These are phyloP conservation scores for Enteromius paludinosus DNA, from an alignment of 2,797 vertebrate species.

Conservation along the genomic window DNA sequence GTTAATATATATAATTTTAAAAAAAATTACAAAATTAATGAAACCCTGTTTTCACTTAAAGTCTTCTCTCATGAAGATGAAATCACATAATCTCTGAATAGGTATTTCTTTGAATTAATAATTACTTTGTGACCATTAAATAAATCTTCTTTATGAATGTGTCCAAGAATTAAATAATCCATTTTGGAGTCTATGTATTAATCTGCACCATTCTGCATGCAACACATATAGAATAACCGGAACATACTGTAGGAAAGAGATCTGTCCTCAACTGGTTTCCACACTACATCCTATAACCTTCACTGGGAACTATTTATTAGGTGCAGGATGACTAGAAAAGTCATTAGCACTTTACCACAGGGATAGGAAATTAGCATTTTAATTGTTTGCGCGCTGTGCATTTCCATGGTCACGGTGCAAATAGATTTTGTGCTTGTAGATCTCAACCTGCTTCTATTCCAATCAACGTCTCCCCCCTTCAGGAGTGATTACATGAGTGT, in stretches of 20 bases:
- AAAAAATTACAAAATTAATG: too few species aligned
- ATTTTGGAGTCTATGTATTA: background rate
- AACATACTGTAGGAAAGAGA: background rate
- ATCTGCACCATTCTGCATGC: background rate
- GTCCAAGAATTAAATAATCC: background rate
- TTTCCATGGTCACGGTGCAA: conserved; percentile 72
- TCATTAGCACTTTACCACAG: conserved; percentile 72
- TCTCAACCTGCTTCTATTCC: conserved; percentile 62
- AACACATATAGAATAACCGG: conserved; percentile 5
- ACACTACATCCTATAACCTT: conserved; percentile 32
- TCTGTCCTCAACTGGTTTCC: conserved; percentile 21
- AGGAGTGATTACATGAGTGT: conserved; percentile 45
- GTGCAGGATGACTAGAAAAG: conserved; percentile 64
- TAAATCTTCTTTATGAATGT: too few species aligned
- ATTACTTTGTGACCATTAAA: background rate
- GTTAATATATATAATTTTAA: too few species aligned
- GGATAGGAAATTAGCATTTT: conserved; percentile 81
- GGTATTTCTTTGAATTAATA: background rate
- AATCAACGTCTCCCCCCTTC: conserved; percentile 53
- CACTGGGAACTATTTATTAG: conserved; percentile 52
- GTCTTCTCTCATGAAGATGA: too few species aligned
- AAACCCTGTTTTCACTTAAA: background rate
- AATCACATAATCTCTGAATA: too few species aligned
- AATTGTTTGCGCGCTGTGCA: conserved; percentile 78
- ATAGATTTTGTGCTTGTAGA: conserved; percentile 58